Conservation (phyloP, 2,888 invertebrate genomes). For the Apamea anceps region DNA sequence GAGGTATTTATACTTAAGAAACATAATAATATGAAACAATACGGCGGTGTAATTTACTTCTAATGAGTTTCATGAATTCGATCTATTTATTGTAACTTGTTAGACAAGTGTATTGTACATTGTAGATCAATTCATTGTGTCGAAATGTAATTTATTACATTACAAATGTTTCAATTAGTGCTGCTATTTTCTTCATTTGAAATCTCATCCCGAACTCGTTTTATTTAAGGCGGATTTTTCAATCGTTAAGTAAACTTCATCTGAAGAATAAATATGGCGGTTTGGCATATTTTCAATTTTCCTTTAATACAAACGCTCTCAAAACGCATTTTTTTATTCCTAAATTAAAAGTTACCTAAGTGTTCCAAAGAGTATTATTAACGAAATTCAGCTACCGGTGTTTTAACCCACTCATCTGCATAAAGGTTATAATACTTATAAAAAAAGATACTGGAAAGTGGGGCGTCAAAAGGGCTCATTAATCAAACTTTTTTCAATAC, state of each 20-base stretch:
- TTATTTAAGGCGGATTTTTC: neutral
- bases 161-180: neutral
- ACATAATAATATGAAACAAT: neutral
- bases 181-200: neutral
- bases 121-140: neutral
- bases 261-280: too few relatives aligned
- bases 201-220: neutral
- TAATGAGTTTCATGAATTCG: slow-evolving; percentile 18
- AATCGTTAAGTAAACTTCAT: neutral
- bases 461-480: slow-evolving; percentile 42
- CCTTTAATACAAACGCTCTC: too few relatives aligned
- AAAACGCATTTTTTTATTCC: too few relatives aligned
- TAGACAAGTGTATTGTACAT: neutral
- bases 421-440: slow-evolving; percentile 13
- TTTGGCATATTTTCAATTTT: too few relatives aligned
- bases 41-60: neutral
- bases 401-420: slow-evolving; percentile 14
- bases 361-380: neutral
- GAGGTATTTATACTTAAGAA: neutral
- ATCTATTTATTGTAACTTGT: neutral
- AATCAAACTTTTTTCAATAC: slow-evolving; percentile 55
- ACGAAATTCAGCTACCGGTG: neutral
- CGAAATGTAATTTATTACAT: neutral
- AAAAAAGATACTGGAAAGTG: slow-evolving; percentile 19
- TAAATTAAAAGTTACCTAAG: neutral